A percentile compares a stretch with the other conserved stretches of the same genome.
Evolutionary conservation across 2,113 vertebrate genomes (phyloP).

Genomic region (Pseudopipra pipra): DNA sequence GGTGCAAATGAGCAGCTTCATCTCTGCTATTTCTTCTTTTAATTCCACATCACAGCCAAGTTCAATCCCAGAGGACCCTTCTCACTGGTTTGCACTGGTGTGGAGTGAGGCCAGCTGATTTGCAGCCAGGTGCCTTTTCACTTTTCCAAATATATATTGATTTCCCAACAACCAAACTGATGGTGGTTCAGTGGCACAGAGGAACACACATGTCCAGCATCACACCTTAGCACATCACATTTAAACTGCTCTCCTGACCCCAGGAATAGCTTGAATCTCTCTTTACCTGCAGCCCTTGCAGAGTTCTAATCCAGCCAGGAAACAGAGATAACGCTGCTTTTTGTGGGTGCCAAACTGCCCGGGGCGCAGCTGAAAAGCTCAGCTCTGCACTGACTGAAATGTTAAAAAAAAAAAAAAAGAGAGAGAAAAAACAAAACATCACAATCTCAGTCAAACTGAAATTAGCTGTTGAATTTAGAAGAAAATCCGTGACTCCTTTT

Average conservation of each 20-base stretch:
- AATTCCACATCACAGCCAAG: not conserved
- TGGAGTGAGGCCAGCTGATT: not conserved
- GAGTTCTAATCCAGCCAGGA: not conserved
- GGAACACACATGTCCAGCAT: not conserved
- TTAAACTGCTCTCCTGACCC: not conserved
- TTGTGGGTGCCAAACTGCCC: not conserved
- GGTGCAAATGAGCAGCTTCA: not conserved
- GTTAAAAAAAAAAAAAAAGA: not conserved
- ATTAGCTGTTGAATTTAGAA: constrained; percentile 10
- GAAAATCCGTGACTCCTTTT: not conserved
- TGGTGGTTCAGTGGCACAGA: not conserved
- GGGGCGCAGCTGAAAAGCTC: not conserved
- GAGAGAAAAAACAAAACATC: not conserved
- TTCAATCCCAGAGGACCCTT: not conserved
- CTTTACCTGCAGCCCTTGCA: not conserved
- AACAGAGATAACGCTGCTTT: not conserved
- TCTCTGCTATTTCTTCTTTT: not conserved
- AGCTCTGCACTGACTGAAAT: not conserved
- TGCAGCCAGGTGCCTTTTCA: not conserved
- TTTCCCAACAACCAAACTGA: not conserved
- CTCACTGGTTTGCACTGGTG: not conserved
- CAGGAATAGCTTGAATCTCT: not conserved
- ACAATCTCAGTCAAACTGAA: not conserved
- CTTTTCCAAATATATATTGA: not conserved
- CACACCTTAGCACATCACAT: not conserved